Base-by-base conservation (phyloP, 2,888 invertebrate genomes). In the Drosophila kuntzei region DNA sequence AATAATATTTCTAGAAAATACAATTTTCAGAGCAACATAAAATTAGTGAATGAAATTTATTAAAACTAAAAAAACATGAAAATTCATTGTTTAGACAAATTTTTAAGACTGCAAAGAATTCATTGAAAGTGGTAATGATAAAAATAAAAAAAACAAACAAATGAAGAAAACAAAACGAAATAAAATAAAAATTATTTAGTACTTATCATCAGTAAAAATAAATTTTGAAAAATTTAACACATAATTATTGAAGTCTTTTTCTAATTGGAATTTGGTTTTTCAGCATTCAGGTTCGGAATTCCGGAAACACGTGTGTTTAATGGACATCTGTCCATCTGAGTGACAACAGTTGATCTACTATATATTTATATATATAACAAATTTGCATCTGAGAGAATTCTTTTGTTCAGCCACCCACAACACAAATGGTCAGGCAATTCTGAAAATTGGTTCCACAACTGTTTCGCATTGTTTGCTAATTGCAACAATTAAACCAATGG, bases 31-130 rank as follows among this genome's bases (percentile, higher is more conserved):
- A 74, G 75, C 72, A 75, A 74, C 64, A 69, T 66, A 60, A 62
- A 66, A 62, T 75, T 75, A 71, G 66, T 49, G 54, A 75, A 66
- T 53, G 55, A 75, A 75, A 70, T 73, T 71, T 79, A 80, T 76
- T 54, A 63, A 59, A 64, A 57, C 14, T 50, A 50, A 47, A 46
- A 27, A 32, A 55, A 44, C 74, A 81, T 80, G 83, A 78, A 83
- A 77, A 81, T 82, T 83, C 82, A 89, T 87, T 90, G 90, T 91
- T 90, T 90, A 90, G 89, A 90, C 86, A 89, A 91, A 90, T 90
- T 90, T 91, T 90, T 87, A 91, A 91, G 91, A 91, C 91, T 91
- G 91, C 91, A 90, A 91, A 82, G 82, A 91, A 91, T 90, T 90
- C 85, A 90, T 90, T 91, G 83, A 89, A 79, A 89, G 87, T 90